Conservation (phyloP, 2,797 vertebrate genomes). For the Liasis olivaceus region DNA sequence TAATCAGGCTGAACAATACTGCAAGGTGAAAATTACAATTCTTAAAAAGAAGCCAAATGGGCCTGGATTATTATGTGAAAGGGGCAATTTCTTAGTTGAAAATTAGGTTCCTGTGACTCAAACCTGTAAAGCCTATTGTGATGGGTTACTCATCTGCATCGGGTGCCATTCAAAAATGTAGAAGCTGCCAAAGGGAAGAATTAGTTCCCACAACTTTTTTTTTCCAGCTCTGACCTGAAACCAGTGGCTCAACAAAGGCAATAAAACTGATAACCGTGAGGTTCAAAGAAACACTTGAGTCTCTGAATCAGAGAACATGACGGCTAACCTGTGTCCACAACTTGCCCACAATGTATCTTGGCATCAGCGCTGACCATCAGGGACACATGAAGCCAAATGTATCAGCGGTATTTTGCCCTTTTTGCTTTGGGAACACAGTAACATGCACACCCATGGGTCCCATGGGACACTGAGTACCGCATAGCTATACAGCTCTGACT, state of each 20-base stretch:
- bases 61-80: conserved; percentile 50
- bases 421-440: neutral
- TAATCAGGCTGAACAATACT: conserved; percentile 55
- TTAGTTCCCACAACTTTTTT: neutral
- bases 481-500: neutral
- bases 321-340: neutral
- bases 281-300: neutral
- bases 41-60: conserved; percentile 48
- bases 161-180: conserved; percentile 32
- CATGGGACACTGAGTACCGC: neutral
- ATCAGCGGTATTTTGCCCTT: neutral
- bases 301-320: neutral
- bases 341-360: no score
- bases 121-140: conserved; percentile 23
- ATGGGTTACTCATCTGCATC: conserved; percentile 35
- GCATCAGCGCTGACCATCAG: accelerated
- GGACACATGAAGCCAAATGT: neutral
- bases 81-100: conserved; percentile 59
- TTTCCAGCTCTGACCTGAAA: neutral
- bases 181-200: neutral
- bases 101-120: conserved; percentile 50
- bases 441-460: neutral
- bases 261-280: accelerated
- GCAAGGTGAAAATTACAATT: conserved; percentile 45
- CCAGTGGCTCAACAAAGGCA: conserved; percentile 12